phyloP scores from a whole-genome alignment of 2,888 invertebrate genomes.

The Andrena chrysosceles region DNA sequence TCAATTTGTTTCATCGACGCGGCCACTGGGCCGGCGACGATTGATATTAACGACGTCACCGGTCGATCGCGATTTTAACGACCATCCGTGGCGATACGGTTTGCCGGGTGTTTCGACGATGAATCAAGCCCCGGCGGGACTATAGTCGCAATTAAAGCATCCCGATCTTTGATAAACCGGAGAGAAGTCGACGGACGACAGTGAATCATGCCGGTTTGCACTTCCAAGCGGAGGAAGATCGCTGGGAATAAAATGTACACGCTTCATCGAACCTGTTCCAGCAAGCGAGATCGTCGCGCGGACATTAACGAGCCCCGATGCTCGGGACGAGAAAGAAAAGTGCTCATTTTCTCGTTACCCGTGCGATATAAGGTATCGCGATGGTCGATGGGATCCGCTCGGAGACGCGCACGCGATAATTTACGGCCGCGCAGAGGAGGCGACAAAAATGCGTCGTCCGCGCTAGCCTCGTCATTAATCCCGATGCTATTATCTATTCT shows the following conservation, averaged over 20 bases:
- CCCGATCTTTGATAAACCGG: too few species aligned
- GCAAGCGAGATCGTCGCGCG: background rate
- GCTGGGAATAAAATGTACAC: too few species aligned
- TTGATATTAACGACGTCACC: background rate
- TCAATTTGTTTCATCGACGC: background rate
- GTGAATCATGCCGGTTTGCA: too few species aligned
- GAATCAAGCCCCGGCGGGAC: too few species aligned
- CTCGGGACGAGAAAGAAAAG: background rate
- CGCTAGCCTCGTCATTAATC: slow-evolving; percentile 46
- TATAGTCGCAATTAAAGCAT: too few species aligned
- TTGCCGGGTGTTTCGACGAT: too few species aligned
- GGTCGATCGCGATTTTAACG: too few species aligned
- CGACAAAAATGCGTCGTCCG: slow-evolving; percentile 29
- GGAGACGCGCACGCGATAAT: slow-evolving; percentile 42
- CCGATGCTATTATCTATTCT: slow-evolving; percentile 53
- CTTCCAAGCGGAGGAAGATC: too few species aligned
- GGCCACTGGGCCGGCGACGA: background rate
- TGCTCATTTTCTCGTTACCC: slow-evolving; percentile 47
- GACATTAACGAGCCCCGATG: background rate
- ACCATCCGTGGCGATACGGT: too few species aligned
- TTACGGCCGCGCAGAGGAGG: slow-evolving; percentile 9
- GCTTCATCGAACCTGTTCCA: background rate
- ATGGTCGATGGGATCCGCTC: slow-evolving; percentile 9
- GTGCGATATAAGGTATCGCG: slow-evolving; percentile 45
- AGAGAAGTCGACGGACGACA: too few species aligned